Evolutionary conservation across 2,797 vertebrate species (phyloP).

Genomic region (Schizothorax lantsangensis): DNA sequence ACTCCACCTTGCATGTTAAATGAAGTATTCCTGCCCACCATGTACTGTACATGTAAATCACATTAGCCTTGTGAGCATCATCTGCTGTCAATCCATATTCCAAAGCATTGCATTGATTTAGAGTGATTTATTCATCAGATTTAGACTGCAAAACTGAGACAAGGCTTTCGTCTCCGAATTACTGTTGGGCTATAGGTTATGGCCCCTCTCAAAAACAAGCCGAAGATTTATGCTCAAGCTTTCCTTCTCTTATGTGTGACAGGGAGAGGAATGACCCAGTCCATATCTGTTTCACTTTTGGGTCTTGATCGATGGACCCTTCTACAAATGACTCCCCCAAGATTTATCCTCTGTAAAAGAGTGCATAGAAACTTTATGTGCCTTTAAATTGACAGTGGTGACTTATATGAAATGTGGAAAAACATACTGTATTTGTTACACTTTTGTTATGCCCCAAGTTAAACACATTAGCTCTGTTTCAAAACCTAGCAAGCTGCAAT

Average conservation of each 20-base stretch:
- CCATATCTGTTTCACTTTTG: slow-evolving; percentile 77
- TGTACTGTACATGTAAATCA: not conserved
- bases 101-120: slow-evolving; percentile 60
- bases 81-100: slow-evolving; percentile 50
- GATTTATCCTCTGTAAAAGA: slow-evolving; percentile 71
- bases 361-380: slow-evolving; percentile 68
- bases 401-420: slow-evolving; percentile 67
- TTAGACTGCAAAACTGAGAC: slow-evolving; percentile 59
- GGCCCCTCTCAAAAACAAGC: slow-evolving; percentile 70
- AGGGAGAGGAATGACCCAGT: slow-evolving; percentile 76
- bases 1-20: not conserved
- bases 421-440: slow-evolving; percentile 50
- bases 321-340: slow-evolving; percentile 71
- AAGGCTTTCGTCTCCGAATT: slow-evolving; percentile 62
- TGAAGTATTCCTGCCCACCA: not conserved
- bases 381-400: slow-evolving; percentile 67
- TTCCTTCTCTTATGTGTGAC: slow-evolving; percentile 69
- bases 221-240: slow-evolving; percentile 73
- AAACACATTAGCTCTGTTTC: slow-evolving; percentile 20
- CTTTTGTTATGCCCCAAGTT: not conserved
- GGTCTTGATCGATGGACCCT: slow-evolving; percentile 78
- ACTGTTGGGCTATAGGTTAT: slow-evolving; percentile 63
- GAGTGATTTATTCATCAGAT: too few species aligned
- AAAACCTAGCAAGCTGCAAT: not conserved
- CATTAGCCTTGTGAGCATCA: slow-evolving; percentile 31